Conservation (phyloP, 2,113 vertebrate species). For the Psammodynastes pulverulentus region DNA sequence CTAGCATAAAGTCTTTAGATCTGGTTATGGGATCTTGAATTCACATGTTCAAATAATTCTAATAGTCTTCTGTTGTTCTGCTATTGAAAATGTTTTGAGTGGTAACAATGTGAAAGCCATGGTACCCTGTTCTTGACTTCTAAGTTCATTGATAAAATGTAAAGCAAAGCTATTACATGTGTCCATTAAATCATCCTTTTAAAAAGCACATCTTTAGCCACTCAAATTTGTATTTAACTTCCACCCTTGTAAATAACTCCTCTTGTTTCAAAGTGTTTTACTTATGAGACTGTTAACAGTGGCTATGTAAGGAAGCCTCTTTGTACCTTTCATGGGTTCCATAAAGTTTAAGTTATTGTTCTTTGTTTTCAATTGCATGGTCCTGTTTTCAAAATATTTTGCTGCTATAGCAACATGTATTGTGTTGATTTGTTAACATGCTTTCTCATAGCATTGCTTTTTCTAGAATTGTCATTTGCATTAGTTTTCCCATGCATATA, state of each 20-base stretch:
- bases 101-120: conserved; percentile 36
- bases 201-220: not conserved
- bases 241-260: not conserved
- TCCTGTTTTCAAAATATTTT: conserved; percentile 32
- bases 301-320: not conserved
- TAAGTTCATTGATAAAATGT: conserved; percentile 12
- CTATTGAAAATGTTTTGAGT: conserved; percentile 26
- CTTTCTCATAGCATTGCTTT: not conserved
- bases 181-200: conserved; percentile 4
- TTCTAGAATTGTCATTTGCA: not conserved
- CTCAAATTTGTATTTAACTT: not conserved
- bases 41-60: not conserved
- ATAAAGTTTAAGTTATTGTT: conserved; percentile 4
- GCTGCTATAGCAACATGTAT: not conserved
- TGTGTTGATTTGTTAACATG: not conserved
- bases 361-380: not conserved
- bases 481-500: conserved; percentile 5
- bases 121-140: not conserved
- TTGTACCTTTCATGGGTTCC: not conserved
- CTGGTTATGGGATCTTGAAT: conserved; percentile 33
- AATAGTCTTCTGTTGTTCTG: conserved; percentile 24
- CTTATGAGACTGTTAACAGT: conserved; percentile 23
- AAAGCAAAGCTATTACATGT: conserved; percentile 26
- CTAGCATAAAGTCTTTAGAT: conserved; percentile 35
- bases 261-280: conserved; percentile 32